A percentile compares a stretch with the other conserved stretches of the same genome.
Conservation (phyloP, 2,113 vertebrate species). For the Fulmarus glacialis region DNA sequence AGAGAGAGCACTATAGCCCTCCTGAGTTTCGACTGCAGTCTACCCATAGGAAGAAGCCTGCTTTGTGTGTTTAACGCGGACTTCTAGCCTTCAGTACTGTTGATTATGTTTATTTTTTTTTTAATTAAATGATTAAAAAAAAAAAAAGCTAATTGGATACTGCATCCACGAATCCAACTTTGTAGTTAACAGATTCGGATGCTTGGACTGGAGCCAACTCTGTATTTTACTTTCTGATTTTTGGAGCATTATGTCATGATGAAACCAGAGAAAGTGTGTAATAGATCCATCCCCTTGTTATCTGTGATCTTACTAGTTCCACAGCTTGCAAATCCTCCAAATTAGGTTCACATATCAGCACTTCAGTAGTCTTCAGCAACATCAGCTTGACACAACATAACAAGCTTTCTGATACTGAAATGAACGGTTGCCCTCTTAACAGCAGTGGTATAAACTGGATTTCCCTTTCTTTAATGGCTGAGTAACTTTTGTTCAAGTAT, state of each 20-base stretch:
- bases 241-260: conserved; percentile 59
- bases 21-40: background rate
- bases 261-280: conserved; percentile 66
- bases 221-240: conserved; percentile 63
- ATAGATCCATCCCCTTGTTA: conserved; percentile 63
- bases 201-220: conserved; percentile 44
- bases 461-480: background rate
- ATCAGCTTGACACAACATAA: conserved; percentile 50
- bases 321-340: conserved; percentile 70
- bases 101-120: background rate
- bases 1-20: background rate
- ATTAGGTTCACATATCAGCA: conserved; percentile 72
- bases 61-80: background rate
- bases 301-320: conserved; percentile 69
- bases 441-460: background rate
- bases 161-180: background rate
- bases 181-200: conserved; percentile 35
- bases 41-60: background rate
- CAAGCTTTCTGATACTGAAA: conserved; percentile 52
- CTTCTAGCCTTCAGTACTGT: background rate
- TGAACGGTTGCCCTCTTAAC: background rate
- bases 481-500: background rate
- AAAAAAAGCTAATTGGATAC: background rate
- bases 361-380: conserved; percentile 55
- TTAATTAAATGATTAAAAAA: background rate